Conservation (phyloP, 2,888 invertebrate species). For the Magallana nippona region DNA sequence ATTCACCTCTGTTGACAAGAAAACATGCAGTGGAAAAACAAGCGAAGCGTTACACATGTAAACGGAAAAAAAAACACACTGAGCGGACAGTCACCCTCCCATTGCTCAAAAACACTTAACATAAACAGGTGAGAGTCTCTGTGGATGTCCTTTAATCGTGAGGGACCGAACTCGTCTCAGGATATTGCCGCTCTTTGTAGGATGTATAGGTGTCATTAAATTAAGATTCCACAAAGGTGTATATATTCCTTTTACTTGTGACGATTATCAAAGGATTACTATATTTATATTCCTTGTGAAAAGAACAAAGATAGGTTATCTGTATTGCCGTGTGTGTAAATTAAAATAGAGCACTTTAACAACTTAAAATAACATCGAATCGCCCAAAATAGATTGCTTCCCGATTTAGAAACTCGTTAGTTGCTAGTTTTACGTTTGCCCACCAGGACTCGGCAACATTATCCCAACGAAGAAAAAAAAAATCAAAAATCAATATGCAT, state of each 20-base stretch:
- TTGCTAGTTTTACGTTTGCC: constrained; percentile 6
- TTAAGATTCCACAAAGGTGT: neutral
- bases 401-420: constrained; percentile 27
- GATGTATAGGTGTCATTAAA: neutral
- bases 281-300: neutral
- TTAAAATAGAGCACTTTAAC: constrained; percentile 16
- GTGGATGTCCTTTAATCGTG: neutral
- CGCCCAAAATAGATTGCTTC: constrained; percentile 5
- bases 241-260: constrained; percentile 1
- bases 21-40: too few relatives aligned
- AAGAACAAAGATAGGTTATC: neutral
- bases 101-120: too few relatives aligned
- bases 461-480: neutral
- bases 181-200: neutral
- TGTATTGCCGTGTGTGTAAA: neutral
- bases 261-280: neutral
- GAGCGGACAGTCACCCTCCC: neutral
- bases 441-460: neutral
- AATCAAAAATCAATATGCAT: neutral
- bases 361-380: constrained; percentile 1
- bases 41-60: neutral
- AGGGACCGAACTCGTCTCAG: neutral
- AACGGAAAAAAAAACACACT: neutral
- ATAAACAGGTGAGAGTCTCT: constrained; percentile 17
- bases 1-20: too few relatives aligned